Percentiles rank a stretch among this genome's conserved stretches.
Evolutionary conservation across 2,113 vertebrate species (phyloP).

Genomic region (Istiophorus platypterus): DNA sequence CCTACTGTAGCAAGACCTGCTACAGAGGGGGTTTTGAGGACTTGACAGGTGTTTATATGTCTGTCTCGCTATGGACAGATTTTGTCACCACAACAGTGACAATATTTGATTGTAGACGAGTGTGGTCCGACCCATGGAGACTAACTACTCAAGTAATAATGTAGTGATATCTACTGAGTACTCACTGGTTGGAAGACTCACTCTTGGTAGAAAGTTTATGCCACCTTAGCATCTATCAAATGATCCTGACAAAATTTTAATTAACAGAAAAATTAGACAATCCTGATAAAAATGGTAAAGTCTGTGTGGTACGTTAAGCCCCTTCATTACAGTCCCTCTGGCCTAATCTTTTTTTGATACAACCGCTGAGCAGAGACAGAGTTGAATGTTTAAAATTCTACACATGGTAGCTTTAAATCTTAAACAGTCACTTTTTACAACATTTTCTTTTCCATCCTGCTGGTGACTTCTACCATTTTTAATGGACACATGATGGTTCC

Average conservation of each 20-base stretch:
- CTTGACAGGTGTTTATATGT: too few species aligned
- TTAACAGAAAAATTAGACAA: not conserved
- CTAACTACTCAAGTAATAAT: too few species aligned
- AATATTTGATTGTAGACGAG: too few species aligned
- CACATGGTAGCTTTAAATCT: constrained; percentile 26
- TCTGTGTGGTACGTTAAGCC: not conserved
- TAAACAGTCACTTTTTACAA: not conserved
- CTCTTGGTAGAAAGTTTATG: too few species aligned
- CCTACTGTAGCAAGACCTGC: too few species aligned
- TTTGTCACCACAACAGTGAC: too few species aligned
- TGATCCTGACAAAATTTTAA: not conserved
- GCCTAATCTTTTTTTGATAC: not conserved
- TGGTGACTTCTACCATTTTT: not conserved
- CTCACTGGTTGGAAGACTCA: not conserved
- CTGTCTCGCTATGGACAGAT: too few species aligned
- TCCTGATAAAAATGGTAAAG: not conserved
- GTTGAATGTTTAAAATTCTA: constrained; percentile 6
- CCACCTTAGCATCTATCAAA: not conserved
- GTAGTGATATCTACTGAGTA: too few species aligned
- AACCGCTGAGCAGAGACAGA: not conserved
- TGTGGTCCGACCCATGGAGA: too few species aligned
- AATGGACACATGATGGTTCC: constrained; percentile 12
- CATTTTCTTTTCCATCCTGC: constrained; percentile 2
- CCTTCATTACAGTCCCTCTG: not conserved
- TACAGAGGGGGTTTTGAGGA: too few species aligned